Evolutionary conservation across 2,888 invertebrate genomes (phyloP).

Genomic region (Melanophora roralis): DNA sequence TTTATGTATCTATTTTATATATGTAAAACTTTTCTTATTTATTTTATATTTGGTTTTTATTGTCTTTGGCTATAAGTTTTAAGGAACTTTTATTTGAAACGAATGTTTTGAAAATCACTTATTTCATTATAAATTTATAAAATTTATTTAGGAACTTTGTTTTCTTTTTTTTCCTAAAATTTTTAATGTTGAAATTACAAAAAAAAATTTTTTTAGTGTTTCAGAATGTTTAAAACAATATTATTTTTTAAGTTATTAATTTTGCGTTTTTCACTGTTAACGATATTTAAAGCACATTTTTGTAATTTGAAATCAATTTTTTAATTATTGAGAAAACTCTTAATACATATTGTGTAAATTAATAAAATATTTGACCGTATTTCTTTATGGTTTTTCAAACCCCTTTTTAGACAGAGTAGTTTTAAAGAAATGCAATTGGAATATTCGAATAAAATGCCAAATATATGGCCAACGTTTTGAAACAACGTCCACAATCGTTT

Average conservation of each 20-base stretch:
- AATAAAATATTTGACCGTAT: not conserved
- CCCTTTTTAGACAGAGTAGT: not conserved
- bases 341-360: not conserved
- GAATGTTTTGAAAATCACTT: constrained; percentile 23
- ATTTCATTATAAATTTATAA: not conserved
- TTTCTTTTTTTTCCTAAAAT: not conserved
- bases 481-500: constrained; percentile 38
- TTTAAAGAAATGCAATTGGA: not conserved
- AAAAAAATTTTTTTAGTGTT: not conserved
- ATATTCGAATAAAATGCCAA: not conserved
- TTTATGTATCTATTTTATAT: no score
- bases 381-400: not conserved
- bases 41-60: not conserved
- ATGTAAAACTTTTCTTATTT: no score
- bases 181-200: no score
- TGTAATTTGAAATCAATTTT: no score
- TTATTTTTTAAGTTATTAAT: not conserved
- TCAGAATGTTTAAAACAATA: not conserved
- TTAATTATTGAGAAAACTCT: no score
- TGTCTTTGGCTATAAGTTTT: not conserved
- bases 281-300: no score
- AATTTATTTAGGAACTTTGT: constrained; percentile 21
- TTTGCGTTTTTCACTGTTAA: not conserved
- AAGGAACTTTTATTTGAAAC: constrained; percentile 24
- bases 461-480: not conserved